A percentile compares a stretch with the other conserved stretches of the same genome.
Conservation (phyloP, 2,113 vertebrate species). For the Polypterus senegalus region DNA sequence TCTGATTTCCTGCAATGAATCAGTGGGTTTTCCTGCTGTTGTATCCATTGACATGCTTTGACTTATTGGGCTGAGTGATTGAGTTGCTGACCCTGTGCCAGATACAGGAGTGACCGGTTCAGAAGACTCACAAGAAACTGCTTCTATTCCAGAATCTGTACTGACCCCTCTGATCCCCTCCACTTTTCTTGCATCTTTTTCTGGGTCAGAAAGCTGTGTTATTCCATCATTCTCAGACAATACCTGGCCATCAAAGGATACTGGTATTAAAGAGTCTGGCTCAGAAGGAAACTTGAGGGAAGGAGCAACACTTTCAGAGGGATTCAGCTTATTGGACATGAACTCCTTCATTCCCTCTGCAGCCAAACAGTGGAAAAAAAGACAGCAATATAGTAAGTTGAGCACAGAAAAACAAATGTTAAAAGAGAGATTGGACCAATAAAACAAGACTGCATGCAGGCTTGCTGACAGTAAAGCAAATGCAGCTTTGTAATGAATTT, state of each 20-base stretch:
- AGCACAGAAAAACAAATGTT: constrained; percentile 12
- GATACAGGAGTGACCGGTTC: neutral
- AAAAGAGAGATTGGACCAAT: constrained; percentile 1
- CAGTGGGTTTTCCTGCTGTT: neutral
- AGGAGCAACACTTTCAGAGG: constrained; percentile 42
- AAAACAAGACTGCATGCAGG: constrained; percentile 6
- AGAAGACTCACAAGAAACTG: constrained; percentile 5
- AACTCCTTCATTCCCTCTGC: constrained; percentile 45
- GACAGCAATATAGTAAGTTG: constrained; percentile 18
- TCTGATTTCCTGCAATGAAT: constrained; percentile 15
- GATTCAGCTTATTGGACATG: constrained; percentile 34
- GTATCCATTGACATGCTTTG: constrained; percentile 16
- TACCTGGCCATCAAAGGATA: constrained; percentile 30
- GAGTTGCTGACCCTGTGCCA: constrained; percentile 7
- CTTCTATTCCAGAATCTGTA: constrained; percentile 1
- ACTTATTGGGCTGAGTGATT: neutral
- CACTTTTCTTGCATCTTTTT: constrained; percentile 34
- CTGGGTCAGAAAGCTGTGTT: constrained; percentile 27
- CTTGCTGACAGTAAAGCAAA: neutral
- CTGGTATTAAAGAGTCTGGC: constrained; percentile 38
- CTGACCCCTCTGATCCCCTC: constrained; percentile 7
- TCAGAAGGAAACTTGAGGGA: constrained; percentile 49
- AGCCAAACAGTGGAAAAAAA: constrained; percentile 22
- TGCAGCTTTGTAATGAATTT: neutral
- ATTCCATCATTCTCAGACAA: constrained; percentile 11